Evolutionary conservation across 2,113 vertebrate genomes (phyloP).

Genomic region (Hipposideros armiger): DNA sequence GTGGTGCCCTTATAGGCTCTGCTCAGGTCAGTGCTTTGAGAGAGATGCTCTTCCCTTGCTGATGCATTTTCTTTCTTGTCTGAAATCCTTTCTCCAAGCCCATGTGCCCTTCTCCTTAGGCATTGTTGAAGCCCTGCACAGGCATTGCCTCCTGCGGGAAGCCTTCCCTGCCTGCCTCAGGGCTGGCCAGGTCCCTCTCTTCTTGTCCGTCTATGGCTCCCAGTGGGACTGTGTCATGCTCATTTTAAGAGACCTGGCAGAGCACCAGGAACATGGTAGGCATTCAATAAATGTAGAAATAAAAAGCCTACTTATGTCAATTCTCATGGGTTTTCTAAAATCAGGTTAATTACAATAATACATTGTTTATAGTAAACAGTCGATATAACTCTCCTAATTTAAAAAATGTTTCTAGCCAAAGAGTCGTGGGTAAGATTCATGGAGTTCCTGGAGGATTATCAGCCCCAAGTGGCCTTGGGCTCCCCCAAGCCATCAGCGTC

Average conservation of each 20-base stretch:
- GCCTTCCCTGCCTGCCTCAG: not conserved
- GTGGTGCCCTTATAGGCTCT: fast-evolving
- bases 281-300: not conserved
- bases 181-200: not conserved
- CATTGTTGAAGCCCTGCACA: not conserved
- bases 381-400: not conserved
- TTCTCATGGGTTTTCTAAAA: not conserved
- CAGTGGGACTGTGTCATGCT: not conserved
- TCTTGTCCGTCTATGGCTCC: not conserved
- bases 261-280: not conserved
- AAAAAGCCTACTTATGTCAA: not conserved
- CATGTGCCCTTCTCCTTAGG: not conserved
- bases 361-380: not conserved
- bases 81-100: not conserved
- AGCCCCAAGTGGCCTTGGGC: not conserved
- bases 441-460: conserved; percentile 25
- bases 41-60: not conserved
- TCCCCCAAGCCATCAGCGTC: not conserved
- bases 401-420: not conserved
- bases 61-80: not conserved
- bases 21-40: fast-evolving
- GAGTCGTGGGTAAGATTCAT: not conserved
- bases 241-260: not conserved
- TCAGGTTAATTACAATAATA: not conserved
- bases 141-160: not conserved